Evolutionary conservation across 2,797 vertebrate species (phyloP).

Genomic region (Microctenopoma stevenorrisi): DNA sequence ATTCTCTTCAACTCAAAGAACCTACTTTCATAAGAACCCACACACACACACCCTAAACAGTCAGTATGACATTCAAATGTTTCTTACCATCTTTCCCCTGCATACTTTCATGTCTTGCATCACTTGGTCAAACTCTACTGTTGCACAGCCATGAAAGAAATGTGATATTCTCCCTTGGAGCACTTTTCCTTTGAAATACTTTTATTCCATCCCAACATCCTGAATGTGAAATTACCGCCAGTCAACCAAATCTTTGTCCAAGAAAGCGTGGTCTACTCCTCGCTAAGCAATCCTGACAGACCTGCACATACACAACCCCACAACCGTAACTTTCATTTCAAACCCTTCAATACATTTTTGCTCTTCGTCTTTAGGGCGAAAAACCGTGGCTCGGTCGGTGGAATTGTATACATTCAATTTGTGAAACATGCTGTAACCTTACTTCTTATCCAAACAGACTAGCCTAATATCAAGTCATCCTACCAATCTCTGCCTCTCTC

Average conservation of each 20-base stretch:
- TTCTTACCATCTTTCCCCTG: neutral
- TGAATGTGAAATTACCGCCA: conserved; percentile 49
- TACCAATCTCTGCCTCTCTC: neutral
- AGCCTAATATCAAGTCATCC: conserved; percentile 1
- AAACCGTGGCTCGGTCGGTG: too few species aligned
- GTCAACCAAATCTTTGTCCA: conserved; percentile 33
- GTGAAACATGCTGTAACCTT: neutral
- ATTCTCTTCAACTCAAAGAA: conserved; percentile 7
- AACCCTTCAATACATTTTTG: conserved; percentile 3
- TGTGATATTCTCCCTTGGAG: conserved; percentile 13
- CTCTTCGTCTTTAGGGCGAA: neutral
- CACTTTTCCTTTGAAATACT: conserved; percentile 33
- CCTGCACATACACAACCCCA: neutral
- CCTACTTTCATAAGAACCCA: conserved; percentile 19
- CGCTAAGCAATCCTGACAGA: neutral
- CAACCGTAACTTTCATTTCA: conserved; percentile 12
- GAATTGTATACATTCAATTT: neutral
- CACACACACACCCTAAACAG: conserved; percentile 7
- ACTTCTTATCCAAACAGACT: conserved; percentile 7
- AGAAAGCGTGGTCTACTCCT: neutral
- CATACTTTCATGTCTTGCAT: conserved; percentile 31
- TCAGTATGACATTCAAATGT: conserved; percentile 11
- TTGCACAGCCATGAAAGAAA: conserved; percentile 12
- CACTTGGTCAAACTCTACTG: conserved; percentile 26
- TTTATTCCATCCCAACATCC: conserved; percentile 24